These are phyloP conservation scores for Pyrrhia umbra DNA, from an alignment of 2,888 invertebrate species.

Conservation along the genomic window DNA sequence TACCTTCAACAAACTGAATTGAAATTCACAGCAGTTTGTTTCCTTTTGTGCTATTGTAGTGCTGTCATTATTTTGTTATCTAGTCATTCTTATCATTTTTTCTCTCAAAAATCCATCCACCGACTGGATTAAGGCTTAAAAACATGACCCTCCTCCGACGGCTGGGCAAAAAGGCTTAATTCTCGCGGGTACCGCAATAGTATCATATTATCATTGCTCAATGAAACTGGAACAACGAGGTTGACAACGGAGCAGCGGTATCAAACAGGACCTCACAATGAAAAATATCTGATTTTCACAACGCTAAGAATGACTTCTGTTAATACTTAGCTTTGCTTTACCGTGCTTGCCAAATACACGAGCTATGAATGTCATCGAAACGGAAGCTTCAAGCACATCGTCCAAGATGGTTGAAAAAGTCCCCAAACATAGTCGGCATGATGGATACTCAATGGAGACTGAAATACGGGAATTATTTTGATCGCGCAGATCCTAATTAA, in stretches of 20 bases:
- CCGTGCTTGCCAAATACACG: background rate
- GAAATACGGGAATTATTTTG: conserved; percentile 51
- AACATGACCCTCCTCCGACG: no score
- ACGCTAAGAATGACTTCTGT: background rate
- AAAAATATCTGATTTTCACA: background rate
- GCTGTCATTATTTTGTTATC: no score
- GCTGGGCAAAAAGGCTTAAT: no score
- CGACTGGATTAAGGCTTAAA: no score
- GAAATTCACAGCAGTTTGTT: background rate
- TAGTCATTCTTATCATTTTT: no score
- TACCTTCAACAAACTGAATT: background rate
- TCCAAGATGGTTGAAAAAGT: background rate
- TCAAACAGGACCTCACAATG: conserved; percentile 41
- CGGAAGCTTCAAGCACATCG: conserved; percentile 15
- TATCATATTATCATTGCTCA: conserved; percentile 4
- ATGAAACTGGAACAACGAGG: conserved; percentile 2
- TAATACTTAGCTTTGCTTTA: background rate
- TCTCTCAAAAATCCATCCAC: no score
- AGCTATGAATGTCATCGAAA: background rate
- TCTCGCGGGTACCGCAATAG: background rate
- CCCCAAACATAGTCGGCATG: background rate
- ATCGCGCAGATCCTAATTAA: conserved; percentile 57
- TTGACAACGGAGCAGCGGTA: conserved; percentile 25
- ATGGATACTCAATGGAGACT: conserved; percentile 18
- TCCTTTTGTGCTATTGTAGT: background rate